Percentiles rank a stretch among this genome's conserved stretches.
Evolutionary conservation across 2,888 invertebrate genomes (phyloP).

Genomic region (Drosophila engyochracea): DNA sequence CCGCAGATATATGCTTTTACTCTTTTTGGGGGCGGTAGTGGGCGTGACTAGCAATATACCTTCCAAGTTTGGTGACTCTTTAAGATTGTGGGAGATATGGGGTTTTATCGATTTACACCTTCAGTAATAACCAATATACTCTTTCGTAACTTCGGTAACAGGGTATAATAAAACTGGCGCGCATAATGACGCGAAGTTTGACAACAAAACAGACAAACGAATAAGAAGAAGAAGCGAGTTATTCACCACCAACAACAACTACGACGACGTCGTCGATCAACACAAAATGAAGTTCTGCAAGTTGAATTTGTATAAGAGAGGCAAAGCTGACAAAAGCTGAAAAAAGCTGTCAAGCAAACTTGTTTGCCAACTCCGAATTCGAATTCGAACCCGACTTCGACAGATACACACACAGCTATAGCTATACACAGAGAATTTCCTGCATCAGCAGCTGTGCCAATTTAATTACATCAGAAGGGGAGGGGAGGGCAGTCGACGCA

Average conservation of each 20-base stretch:
- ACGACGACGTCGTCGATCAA: slow-evolving; percentile 21
- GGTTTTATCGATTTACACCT: not conserved
- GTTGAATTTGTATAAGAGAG: slow-evolving; percentile 45
- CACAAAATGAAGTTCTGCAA: slow-evolving; percentile 17
- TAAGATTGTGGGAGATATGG: not conserved
- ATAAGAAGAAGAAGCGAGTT: slow-evolving; percentile 38
- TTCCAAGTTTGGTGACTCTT: too few species aligned
- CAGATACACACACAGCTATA: slow-evolving; percentile 52
- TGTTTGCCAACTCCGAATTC: slow-evolving; percentile 36
- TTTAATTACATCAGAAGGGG: slow-evolving; percentile 41
- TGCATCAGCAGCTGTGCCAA: slow-evolving; percentile 54
- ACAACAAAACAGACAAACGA: slow-evolving; percentile 53
- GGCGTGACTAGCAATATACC: not conserved
- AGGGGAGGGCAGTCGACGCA: slow-evolving; percentile 15
- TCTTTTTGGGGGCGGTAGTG: not conserved
- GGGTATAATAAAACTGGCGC: slow-evolving; percentile 53
- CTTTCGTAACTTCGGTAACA: not conserved
- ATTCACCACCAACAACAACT: slow-evolving; percentile 36
- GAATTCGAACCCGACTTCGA: slow-evolving; percentile 24
- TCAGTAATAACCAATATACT: not conserved
- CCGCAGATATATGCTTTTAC: not conserved
- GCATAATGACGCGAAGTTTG: slow-evolving; percentile 66
- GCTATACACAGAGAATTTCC: slow-evolving; percentile 58
- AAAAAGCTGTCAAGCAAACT: slow-evolving; percentile 30
- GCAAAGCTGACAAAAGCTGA: slow-evolving; percentile 6